Evolutionary conservation across 2,888 invertebrate species (phyloP), one percentile per base, ranked within the genome.

Genomic region (Terebella lapidaria): DNA sequence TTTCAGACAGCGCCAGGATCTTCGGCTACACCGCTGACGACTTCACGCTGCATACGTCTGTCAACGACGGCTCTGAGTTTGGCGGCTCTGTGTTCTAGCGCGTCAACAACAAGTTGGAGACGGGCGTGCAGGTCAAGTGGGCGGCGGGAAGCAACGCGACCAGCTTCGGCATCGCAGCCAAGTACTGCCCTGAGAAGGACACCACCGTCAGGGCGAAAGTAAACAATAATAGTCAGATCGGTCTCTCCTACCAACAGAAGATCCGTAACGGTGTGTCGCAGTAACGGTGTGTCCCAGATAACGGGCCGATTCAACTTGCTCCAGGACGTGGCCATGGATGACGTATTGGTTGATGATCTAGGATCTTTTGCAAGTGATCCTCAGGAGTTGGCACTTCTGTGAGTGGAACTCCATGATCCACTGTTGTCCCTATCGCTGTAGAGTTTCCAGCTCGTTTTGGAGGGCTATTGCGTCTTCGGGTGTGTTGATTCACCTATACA

Each of bases 41-140:
- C 82, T 95, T 96, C 83, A 89, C 90, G 73, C 86, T 99, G 67
- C 94, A 96, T 83, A 91, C 94, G 74, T 89, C 89, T 83, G 92
- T 96, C 93, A 91, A 93, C 81, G 92, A 95, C 82, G 94, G 94
- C 69, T 89, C 92, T 81, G 91, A 93, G 79, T 96, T 95, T 80
- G 89, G 87, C 67, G 95, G 94, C 60, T 91, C 92, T 61, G 88
- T 96, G 83, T 94, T 89, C 85, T 95, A 96, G 83, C 91, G 91
- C 83, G 89, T 94, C 67, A 90, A 89, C 57, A 87, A 89, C 53
- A 87, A 89, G 71, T 81, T 96, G 75, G 92, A 96, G 79, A 89
- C 92, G 66, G 96, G 91, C 67, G 87, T 96, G 64, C 89, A 90
- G 81, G 85, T 96, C 79, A 89, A 91, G 70, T 97, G 95, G 94